Base-by-base conservation (phyloP, 1,140 invertebrate species). In the Lepidotrigona ventralis region DNA sequence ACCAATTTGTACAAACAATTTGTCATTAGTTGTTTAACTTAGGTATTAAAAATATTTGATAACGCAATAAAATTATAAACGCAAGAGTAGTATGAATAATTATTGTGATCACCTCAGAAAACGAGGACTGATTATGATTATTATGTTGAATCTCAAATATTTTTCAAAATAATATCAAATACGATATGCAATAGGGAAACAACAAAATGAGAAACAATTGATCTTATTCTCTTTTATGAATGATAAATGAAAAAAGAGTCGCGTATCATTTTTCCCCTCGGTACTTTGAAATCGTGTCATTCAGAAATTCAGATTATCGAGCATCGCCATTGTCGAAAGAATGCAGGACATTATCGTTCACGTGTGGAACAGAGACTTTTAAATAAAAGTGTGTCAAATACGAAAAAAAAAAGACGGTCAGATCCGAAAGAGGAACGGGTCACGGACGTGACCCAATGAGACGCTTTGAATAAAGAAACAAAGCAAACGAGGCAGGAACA, bases 361-460 rank as follows among this genome's bases (percentile, higher is more conserved):
- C 70, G 85, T 81, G 72, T 88, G 88, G 84, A 87, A 88, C 81
- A n/a, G 77, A 80, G 80, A 86, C 81, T 88, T 88, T 78, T 68
- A 17, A 64, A 60, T 46, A 73, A 81, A 87, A 88, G 74, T 88
- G 26, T 83, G 83, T 68, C 85, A 85, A 63, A 83, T 63, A 33
- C 74, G 29, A 77, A 73, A 85, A 85, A 76, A 77, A 82, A 85
- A 71, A 68, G 80, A 74, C 53, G 54, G 26, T 77, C 29, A 33
- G 63, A 46, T 75, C n/a, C 4, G 26, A 58, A n/a, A 74, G 77
- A 71, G 79, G 79, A 81, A 79, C 69, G 21, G 78, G 74, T 87
- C 86, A 74, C 60, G 69, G 58, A 23, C 60, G 53, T 74, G 63
- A 77, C 51, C 66, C 14, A 68, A 60, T 51, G 46, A 33, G 8